Evolutionary conservation across 1,140 invertebrate species (phyloP).

Genomic region (Cheumatopsyche charites): DNA sequence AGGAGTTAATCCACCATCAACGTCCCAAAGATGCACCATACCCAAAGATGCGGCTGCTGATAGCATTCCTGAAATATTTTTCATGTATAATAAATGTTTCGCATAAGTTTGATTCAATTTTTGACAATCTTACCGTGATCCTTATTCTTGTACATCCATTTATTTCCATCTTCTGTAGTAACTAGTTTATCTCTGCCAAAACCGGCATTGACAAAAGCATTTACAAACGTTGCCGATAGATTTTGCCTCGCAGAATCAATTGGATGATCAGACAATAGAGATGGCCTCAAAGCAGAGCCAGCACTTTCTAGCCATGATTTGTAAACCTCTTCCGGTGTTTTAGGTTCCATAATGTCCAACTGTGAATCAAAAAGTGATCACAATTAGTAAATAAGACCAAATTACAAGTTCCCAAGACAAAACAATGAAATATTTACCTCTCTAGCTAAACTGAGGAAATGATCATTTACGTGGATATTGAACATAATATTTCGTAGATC

Average conservation of each 20-base stretch:
- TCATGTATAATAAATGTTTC: not conserved
- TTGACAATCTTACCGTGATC: slow-evolving; percentile 79
- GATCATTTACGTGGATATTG: slow-evolving; percentile 94
- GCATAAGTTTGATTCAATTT: not conserved
- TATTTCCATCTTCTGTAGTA: slow-evolving; percentile 95
- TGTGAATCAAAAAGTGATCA: slow-evolving; percentile 52
- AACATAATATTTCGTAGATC: slow-evolving; percentile 96
- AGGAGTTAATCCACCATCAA: slow-evolving; percentile 96
- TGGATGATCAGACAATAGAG: slow-evolving; percentile 65
- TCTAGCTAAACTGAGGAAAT: slow-evolving; percentile 94
- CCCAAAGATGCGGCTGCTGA: slow-evolving; percentile 97
- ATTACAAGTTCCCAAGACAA: slow-evolving; percentile 20
- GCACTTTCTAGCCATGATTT: slow-evolving; percentile 97
- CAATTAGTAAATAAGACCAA: not conserved
- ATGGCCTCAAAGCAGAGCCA: slow-evolving; percentile 81
- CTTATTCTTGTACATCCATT: slow-evolving; percentile 99
- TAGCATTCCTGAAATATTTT: slow-evolving; percentile 73
- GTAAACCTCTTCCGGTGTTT: slow-evolving; percentile 99
- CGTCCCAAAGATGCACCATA: slow-evolving; percentile 94
- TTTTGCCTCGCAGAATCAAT: slow-evolving; percentile 97
- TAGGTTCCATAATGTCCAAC: slow-evolving; percentile 99
- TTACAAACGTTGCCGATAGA: slow-evolving; percentile 97
- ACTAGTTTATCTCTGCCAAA: slow-evolving; percentile 98
- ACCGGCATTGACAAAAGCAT: slow-evolving; percentile 98
- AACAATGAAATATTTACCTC: slow-evolving; percentile 67